Base-by-base conservation (phyloP, 2,888 invertebrate species). In the Rotaria socialis region DNA sequence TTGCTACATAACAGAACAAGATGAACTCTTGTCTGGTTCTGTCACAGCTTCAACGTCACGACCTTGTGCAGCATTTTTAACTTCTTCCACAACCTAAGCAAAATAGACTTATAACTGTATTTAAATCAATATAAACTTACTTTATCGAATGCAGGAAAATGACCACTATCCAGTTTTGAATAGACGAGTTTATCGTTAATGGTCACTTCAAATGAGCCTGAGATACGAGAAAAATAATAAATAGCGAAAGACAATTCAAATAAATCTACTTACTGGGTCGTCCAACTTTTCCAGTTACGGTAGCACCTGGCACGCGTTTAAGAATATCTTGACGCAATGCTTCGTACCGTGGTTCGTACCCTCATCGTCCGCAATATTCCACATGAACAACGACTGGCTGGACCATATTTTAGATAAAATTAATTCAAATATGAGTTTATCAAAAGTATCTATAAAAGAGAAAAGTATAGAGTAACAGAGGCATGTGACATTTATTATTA, bases 161-260 rank as follows among this genome's bases (percentile, higher is more conserved):
- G 22, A 0, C 80, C 80, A 11, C 0, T 47, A 11, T 80, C n/a
- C 19, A 80, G n/a, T 47, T 80, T 80, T 14, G 80, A 80, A 14
- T 19, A 80, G 47, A 80, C 47, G 10, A 47, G 8, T 47, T 80
- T 47, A 16, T 80, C n/a, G 24, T 80, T 80, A 4, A 80, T 11
- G 5, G 80, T 80, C 80, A 80, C 80, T 14, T 80, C 80, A 47
- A 80, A 80, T n/a, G 80, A 80, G 24, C n/a, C 80, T 80, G 47
- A 67, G 3, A 80, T 6, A 24, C 8, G 22, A 0, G 47, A 35
- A 16, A 35, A 50, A 50, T 50, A 50, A 16, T 11, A 67, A 16
- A 67, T 2, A 35, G 16, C 24, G 11, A 52, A 14, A 0, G 50
- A 6, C 11, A 0, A 47, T 80, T 4, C 22, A 24, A 47, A 47